Percentiles rank a stretch among this genome's conserved stretches.
Conservation (phyloP, 2,888 invertebrate species). For the Mesopsocus fuscifrons region DNA sequence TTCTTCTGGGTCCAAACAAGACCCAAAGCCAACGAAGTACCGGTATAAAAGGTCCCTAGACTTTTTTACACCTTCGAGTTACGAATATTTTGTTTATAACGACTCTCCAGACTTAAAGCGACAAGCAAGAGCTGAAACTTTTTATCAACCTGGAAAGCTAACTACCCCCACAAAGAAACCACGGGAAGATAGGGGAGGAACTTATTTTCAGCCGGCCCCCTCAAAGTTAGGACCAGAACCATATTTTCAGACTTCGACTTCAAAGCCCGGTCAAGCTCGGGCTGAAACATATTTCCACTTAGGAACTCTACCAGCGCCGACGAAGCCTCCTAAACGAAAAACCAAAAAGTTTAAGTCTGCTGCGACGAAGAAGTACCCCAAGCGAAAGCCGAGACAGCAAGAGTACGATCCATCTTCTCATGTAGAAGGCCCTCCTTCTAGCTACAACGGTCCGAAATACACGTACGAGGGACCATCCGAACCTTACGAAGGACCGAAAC, state of each 20-base stretch:
- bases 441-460: background rate
- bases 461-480: background rate
- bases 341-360: background rate
- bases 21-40: constrained; percentile 11
- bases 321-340: background rate
- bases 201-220: too few species aligned
- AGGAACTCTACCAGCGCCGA: too few species aligned
- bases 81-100: constrained; percentile 1
- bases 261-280: too few species aligned
- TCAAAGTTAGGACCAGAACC: too few species aligned
- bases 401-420: too few species aligned
- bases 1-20: constrained; percentile 13
- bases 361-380: background rate
- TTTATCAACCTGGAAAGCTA: background rate
- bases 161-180: too few species aligned
- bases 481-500: constrained; percentile 2
- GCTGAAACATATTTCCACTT: too few species aligned
- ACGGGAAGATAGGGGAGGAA: too few species aligned
- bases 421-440: background rate
- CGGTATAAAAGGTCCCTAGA: constrained; percentile 10
- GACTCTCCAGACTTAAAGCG: background rate
- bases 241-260: background rate
- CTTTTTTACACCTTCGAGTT: background rate
- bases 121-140: background rate
- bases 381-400: background rate